Evolutionary conservation across 2,797 vertebrate genomes (phyloP).

Genomic region (Tiaroga cobitis): DNA sequence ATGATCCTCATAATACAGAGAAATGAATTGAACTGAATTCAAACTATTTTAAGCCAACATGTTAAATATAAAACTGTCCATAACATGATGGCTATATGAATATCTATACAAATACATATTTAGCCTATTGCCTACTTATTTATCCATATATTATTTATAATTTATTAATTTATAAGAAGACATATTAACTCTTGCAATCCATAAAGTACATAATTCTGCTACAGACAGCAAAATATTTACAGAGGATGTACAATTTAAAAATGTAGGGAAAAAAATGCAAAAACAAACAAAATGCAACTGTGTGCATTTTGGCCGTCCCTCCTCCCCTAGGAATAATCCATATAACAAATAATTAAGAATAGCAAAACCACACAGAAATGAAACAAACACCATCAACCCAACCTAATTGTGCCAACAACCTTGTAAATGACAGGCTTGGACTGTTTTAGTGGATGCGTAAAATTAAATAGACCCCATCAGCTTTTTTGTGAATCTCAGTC

Average conservation of each 20-base stretch:
- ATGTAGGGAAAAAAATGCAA: not conserved
- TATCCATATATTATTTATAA: not conserved
- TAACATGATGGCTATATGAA: not conserved
- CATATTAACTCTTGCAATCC: not conserved
- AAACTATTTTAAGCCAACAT: not conserved
- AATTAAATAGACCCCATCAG: not conserved
- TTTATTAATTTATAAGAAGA: not conserved
- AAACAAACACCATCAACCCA: not conserved
- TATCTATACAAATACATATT: no score
- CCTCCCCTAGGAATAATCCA: not conserved
- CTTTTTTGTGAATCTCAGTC: constrained; percentile 2
- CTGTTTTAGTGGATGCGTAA: not conserved
- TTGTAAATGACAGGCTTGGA: not conserved
- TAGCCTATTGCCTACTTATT: not conserved
- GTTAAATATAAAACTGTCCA: not conserved
- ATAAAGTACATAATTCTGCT: not conserved
- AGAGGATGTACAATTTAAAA: not conserved
- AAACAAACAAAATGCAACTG: not conserved
- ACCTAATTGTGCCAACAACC: not conserved
- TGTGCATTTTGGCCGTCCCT: not conserved
- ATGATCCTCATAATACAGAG: not conserved
- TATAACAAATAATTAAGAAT: constrained; percentile 1
- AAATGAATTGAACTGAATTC: not conserved
- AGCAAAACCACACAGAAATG: not conserved
- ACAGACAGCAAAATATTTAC: not conserved